Evolutionary conservation across 2,113 vertebrate species (phyloP).

Genomic region (Notothenia rossii): DNA sequence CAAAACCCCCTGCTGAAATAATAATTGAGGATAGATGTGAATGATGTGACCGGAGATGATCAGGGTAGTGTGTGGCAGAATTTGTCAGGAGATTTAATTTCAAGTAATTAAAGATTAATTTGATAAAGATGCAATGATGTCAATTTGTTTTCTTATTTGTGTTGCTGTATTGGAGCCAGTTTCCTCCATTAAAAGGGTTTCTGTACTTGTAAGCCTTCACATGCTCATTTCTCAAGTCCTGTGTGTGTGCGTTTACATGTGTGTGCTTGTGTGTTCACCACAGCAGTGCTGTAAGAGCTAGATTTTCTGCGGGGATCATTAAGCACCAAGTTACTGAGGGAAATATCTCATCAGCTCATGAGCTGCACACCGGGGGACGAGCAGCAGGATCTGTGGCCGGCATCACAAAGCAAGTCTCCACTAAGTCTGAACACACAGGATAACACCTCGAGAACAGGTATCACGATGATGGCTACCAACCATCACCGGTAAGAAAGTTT

Average conservation of each 20-base stretch:
- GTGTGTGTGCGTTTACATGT: neutral
- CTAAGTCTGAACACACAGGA: too few relatives aligned
- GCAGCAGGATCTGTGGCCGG: neutral
- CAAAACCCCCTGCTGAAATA: neutral
- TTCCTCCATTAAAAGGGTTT: neutral
- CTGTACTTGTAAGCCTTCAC: neutral
- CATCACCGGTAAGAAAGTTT: too few relatives aligned
- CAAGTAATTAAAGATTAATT: neutral
- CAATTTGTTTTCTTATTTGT: neutral
- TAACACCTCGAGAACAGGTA: neutral
- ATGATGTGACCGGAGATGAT: constrained; percentile 5
- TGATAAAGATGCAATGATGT: neutral
- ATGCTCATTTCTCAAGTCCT: neutral
- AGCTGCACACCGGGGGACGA: neutral
- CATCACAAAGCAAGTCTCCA: neutral
- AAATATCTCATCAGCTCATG: constrained; percentile 5
- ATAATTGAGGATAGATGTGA: neutral
- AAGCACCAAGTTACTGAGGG: neutral
- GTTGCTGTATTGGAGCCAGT: neutral
- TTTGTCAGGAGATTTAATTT: neutral
- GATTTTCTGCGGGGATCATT: constrained; percentile 13
- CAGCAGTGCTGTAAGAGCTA: neutral
- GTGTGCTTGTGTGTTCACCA: too few relatives aligned
- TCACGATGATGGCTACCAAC: neutral
- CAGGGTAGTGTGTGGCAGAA: neutral